Base-by-base conservation (phyloP, 2,113 vertebrate species). In the Pteruthius melanotis region DNA sequence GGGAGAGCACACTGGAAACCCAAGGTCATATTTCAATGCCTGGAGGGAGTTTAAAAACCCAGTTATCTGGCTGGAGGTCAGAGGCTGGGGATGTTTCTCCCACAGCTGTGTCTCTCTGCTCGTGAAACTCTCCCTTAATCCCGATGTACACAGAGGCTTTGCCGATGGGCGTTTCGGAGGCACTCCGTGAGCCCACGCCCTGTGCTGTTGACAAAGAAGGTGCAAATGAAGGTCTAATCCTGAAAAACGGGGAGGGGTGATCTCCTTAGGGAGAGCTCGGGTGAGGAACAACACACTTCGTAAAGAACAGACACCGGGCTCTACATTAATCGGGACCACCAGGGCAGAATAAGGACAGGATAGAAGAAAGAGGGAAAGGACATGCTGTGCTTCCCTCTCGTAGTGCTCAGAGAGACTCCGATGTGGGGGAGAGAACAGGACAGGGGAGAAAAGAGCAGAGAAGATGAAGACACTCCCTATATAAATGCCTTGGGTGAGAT, bases 61-160 rank as follows among this genome's bases (percentile, higher is more conserved):
- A 74, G 85, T 86, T 91, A 75, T 71, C 70, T 79, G 86, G 83
- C 72, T 53, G 50, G 26, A 85, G 72, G 65, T 80, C 88, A 59
- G 76, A 85, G 47, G 42, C 33, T 74, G 66, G 83, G 79, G 68
- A 44, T 83, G 72, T 82, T 89, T 76, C 57, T 93, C 65, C 89
- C 40, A 9, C 74, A 94, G 44, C 69, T 87, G 21, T 76, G 23
- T 69, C 40, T 76, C 40, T 60, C 53, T 75, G 66, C 56, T 74
- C 35, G 10, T 23, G 60, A 87, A 94, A 86, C 42, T 78, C 69
- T n/a, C 66, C 40, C 63, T 83, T 59, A 50, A 85, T 45, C 44
- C 39, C 1, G 2, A 6, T 47, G 60, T 77, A 90, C 63, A 44
- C 63, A 63, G 59, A 85, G 71, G 26, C 17, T 91, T 75, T 53